A percentile compares a stretch with the other conserved stretches of the same genome.
Evolutionary conservation across 2,797 vertebrate genomes (phyloP).

Genomic region (Kryptopterus vitreolus): DNA sequence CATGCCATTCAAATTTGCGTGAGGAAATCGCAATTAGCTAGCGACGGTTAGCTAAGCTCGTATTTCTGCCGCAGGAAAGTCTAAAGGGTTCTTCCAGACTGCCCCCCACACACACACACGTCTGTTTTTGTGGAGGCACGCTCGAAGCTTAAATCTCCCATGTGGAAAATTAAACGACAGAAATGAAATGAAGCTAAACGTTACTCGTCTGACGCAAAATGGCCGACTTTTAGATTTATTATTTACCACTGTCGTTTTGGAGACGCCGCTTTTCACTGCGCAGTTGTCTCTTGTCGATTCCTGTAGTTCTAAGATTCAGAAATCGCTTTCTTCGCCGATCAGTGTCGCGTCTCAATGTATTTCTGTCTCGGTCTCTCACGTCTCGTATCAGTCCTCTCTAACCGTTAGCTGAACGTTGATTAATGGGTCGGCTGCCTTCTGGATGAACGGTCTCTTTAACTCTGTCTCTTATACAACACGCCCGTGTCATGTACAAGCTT

Average conservation of each 20-base stretch:
- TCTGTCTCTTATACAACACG: slow-evolving; percentile 28
- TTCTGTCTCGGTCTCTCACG: slow-evolving; percentile 9
- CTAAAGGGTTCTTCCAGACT: not conserved
- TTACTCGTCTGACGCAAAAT: not conserved
- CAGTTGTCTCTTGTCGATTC: not conserved
- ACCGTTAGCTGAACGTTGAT: slow-evolving; percentile 41
- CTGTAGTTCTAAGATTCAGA: not conserved
- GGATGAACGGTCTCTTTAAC: slow-evolving; percentile 38
- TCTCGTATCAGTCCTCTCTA: slow-evolving; percentile 5
- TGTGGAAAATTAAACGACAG: not conserved
- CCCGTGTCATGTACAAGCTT: slow-evolving; percentile 29
- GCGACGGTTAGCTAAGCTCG: not conserved
- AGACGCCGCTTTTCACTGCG: not conserved
- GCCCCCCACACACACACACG: not conserved
- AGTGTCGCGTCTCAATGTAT: not conserved
- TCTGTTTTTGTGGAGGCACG: not conserved
- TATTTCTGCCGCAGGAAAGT: not conserved
- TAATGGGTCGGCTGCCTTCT: slow-evolving; percentile 48
- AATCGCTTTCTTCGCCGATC: not conserved
- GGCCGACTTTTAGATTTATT: no score
- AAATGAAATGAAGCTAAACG: not conserved
- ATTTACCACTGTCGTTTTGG: not conserved
- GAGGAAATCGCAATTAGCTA: not conserved
- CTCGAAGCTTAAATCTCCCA: not conserved
- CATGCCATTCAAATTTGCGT: not conserved